A percentile compares a stretch with the other conserved stretches of the same genome.
Conservation (phyloP, 2,888 invertebrate genomes). For the Seladonia tumulorum region DNA sequence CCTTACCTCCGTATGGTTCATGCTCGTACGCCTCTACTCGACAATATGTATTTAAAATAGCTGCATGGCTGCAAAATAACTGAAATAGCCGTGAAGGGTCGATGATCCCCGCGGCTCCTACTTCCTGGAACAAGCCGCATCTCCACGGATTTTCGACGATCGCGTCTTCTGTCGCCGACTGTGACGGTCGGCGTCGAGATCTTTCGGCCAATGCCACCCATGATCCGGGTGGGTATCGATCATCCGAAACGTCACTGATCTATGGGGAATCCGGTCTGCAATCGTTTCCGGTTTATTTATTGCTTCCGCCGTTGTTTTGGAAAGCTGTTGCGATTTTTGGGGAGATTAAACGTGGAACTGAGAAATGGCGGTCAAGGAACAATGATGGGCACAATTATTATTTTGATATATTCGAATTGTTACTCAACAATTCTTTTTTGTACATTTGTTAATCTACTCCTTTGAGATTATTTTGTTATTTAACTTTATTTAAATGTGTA, state of each 20-base stretch:
- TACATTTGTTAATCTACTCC: too few species aligned
- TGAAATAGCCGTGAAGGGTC: constrained; percentile 81
- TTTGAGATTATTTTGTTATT: too few species aligned
- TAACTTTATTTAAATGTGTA: too few species aligned
- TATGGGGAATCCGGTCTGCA: not conserved
- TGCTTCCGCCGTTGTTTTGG: too few species aligned
- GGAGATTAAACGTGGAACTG: too few species aligned
- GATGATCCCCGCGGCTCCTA: constrained; percentile 78
- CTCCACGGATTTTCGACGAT: constrained; percentile 69
- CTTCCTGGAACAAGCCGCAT: constrained; percentile 77
- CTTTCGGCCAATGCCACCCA: not conserved
- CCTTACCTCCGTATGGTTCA: constrained; percentile 64
- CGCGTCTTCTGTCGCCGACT: constrained; percentile 46
- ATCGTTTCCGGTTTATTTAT: too few species aligned
- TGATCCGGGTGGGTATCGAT: not conserved
- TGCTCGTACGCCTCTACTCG: constrained; percentile 70
- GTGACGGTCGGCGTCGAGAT: constrained; percentile 20
- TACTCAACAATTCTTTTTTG: too few species aligned
- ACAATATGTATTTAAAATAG: constrained; percentile 81
- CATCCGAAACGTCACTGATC: not conserved
- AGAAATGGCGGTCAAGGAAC: too few species aligned
- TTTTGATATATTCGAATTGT: too few species aligned
- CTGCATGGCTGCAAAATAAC: constrained; percentile 79
- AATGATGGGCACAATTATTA: too few species aligned
- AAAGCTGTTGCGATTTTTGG: too few species aligned